Conservation (phyloP, 2,888 invertebrate genomes). For the Muscina levida region DNA sequence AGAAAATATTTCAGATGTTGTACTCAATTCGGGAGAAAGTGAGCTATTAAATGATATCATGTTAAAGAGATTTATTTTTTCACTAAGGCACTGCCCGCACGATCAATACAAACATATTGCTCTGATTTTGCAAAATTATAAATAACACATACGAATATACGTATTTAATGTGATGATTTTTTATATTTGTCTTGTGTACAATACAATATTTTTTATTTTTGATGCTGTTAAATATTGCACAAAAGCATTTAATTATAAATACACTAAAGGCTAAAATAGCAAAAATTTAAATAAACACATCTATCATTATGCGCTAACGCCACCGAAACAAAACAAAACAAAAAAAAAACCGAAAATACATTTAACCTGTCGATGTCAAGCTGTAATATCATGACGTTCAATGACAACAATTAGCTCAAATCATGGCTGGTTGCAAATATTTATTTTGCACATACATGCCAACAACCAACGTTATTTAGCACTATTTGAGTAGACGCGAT, state of each 20-base stretch:
- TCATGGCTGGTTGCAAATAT: slow-evolving; percentile 10
- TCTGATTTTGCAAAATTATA: slow-evolving; percentile 9
- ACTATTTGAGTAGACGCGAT: slow-evolving; percentile 22
- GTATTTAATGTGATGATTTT: too few relatives aligned
- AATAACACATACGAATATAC: too few relatives aligned
- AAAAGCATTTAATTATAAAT: slow-evolving; percentile 20
- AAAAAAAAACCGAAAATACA: slow-evolving; percentile 11
- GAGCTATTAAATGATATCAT: too few relatives aligned
- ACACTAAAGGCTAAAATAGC: background rate
- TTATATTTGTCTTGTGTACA: too few relatives aligned
- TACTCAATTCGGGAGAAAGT: too few relatives aligned
- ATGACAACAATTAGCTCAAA: slow-evolving; percentile 49
- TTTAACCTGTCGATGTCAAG: slow-evolving; percentile 14
- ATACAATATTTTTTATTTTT: too few relatives aligned
- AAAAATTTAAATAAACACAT: too few relatives aligned
- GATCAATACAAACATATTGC: slow-evolving; percentile 1
- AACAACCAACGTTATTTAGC: slow-evolving; percentile 38
- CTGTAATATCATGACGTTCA: slow-evolving; percentile 26
- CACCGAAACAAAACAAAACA: slow-evolving; percentile 7
- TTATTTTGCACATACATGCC: background rate
- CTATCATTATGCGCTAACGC: too few relatives aligned
- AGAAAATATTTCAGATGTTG: too few relatives aligned
- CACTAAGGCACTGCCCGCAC: too few relatives aligned
- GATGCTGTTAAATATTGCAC: slow-evolving; percentile 20
- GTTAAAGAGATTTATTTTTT: too few relatives aligned